Conservation (phyloP, 2,888 invertebrate species). For the Ophraella communa region DNA sequence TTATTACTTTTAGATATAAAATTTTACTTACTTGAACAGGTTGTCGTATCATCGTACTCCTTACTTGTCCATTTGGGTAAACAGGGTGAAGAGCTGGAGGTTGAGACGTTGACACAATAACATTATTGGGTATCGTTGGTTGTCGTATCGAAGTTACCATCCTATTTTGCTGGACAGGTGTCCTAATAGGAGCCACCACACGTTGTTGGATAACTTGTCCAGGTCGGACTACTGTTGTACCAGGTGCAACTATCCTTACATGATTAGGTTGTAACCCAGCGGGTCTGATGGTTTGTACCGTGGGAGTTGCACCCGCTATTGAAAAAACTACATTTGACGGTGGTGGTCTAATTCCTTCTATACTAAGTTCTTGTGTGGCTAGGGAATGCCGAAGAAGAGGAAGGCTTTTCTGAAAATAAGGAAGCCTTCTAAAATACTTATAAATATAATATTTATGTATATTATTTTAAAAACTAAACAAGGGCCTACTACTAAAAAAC, state of each 20-base stretch:
- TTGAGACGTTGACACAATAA: conserved; percentile 58
- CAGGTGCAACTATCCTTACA: conserved; percentile 65
- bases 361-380: conserved; percentile 86
- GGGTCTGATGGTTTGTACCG: conserved; percentile 50
- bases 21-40: conserved; percentile 49
- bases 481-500: too few species aligned
- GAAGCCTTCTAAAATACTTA: too few species aligned
- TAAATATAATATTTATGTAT: too few species aligned
- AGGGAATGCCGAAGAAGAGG: conserved; percentile 90
- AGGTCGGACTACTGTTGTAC: conserved; percentile 61
- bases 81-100: conserved; percentile 60
- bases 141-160: conserved; percentile 58
- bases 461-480: too few species aligned
- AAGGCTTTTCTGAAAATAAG: conserved; percentile 90
- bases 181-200: conserved; percentile 61
- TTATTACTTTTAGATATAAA: background rate
- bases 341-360: conserved; percentile 94
- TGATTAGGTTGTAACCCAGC: conserved; percentile 24
- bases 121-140: conserved; percentile 49
- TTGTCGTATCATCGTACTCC: conserved; percentile 36
- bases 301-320: conserved; percentile 60
- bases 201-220: conserved; percentile 65
- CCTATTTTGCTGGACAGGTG: conserved; percentile 51
- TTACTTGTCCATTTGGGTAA: conserved; percentile 45
- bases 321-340: conserved; percentile 74